Evolutionary conservation across 2,797 vertebrate species (phyloP).

Genomic region (Pangasius sanitwongsei): DNA sequence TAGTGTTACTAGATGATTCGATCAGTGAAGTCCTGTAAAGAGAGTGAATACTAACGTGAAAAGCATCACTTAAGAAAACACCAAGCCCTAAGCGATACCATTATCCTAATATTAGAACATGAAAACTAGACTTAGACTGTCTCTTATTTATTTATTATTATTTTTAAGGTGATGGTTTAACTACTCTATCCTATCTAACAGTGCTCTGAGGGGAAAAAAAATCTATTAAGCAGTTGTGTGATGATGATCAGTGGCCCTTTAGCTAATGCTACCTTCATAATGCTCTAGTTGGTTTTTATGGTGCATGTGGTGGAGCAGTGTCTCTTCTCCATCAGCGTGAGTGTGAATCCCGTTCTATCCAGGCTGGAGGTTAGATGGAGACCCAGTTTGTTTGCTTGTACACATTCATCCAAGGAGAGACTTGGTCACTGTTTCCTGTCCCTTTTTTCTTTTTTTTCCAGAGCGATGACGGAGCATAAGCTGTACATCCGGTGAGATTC

Average conservation of each 20-base stretch:
- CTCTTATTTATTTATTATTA: too few species aligned
- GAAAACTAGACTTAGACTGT: background rate
- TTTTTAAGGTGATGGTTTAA: background rate
- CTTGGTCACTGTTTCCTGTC: conserved; percentile 18
- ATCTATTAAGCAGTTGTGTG: background rate
- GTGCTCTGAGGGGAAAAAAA: background rate
- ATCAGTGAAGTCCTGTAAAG: background rate
- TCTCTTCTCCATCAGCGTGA: background rate
- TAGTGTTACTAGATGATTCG: background rate
- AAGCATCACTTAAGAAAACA: background rate
- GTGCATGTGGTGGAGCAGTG: background rate
- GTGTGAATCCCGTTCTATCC: background rate
- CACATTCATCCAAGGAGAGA: conserved; percentile 16
- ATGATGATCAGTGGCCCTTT: background rate
- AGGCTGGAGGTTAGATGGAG: background rate
- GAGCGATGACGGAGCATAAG: background rate
- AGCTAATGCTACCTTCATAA: background rate
- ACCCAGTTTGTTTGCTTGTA: conserved; percentile 8
- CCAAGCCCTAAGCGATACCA: background rate
- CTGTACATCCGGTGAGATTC: conserved; percentile 36
- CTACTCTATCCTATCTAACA: background rate
- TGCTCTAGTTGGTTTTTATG: background rate
- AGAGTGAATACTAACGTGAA: background rate
- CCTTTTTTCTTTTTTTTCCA: background rate
- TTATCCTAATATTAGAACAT: background rate